A percentile compares a stretch with the other conserved stretches of the same genome.
Evolutionary conservation across 2,797 vertebrate species (phyloP).

Genomic region (Varecia variegata): DNA sequence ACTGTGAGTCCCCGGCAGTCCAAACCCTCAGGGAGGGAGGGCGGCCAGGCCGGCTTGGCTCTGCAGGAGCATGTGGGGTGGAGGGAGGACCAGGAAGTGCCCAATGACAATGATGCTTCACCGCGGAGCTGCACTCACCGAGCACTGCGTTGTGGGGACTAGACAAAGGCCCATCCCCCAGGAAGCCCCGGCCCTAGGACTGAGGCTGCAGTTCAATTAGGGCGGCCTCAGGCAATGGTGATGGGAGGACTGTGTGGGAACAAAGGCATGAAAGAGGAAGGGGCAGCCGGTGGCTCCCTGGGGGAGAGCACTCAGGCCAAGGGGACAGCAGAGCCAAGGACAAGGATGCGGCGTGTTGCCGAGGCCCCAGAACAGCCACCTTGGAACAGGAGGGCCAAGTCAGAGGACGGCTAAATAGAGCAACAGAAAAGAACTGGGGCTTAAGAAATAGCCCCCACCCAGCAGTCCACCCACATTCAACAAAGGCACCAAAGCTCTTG

Average conservation of each 20-base stretch:
- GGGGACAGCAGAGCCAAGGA: not conserved
- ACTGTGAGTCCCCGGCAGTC: not conserved
- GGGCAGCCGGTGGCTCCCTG: fast-evolving
- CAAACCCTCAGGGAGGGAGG: fast-evolving
- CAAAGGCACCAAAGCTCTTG: not conserved
- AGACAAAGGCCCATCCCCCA: fast-evolving
- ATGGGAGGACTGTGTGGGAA: no score
- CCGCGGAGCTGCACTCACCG: not conserved
- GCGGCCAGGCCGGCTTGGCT: fast-evolving
- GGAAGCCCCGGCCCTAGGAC: not conserved
- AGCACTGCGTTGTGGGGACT: not conserved
- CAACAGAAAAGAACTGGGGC: not conserved
- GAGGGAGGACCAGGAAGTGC: not conserved
- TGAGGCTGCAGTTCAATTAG: not conserved
- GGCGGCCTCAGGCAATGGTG: fast-evolving
- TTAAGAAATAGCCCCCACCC: fast-evolving
- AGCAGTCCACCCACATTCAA: not conserved
- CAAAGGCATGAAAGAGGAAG: not conserved
- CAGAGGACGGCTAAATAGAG: not conserved
- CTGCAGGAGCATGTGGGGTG: fast-evolving
- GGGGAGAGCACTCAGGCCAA: not conserved
- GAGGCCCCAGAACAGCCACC: not conserved
- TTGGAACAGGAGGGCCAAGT: no score
- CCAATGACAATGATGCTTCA: not conserved
- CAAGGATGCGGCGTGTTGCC: not conserved